Conservation (phyloP, 1,140 invertebrate species). For the Trichonephila clavipes region DNA sequence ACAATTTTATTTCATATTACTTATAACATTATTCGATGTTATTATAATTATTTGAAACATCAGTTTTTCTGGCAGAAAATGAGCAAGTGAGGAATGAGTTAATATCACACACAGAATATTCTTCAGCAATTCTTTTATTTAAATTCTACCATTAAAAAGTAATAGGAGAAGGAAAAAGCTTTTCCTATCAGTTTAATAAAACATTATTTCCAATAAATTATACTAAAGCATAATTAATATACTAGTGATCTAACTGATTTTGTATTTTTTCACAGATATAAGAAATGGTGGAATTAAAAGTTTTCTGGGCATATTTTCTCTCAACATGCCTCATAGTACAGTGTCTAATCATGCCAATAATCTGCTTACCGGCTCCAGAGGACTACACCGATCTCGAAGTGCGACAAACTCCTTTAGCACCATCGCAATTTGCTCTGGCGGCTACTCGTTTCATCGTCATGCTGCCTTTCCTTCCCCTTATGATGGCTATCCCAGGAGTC, state of each 20-base stretch:
- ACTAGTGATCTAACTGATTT: not conserved
- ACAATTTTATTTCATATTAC: no score
- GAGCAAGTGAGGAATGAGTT: no score
- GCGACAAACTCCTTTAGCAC: constrained; percentile 27
- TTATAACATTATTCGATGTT: no score
- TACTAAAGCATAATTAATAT: no score
- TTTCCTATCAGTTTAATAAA: no score
- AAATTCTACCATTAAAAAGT: no score
- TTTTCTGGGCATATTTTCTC: constrained; percentile 8
- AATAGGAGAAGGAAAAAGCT: no score
- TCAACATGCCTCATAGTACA: constrained; percentile 7
- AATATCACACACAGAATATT: no score
- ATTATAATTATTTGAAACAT: no score
- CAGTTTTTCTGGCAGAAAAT: no score
- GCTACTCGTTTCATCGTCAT: constrained; percentile 72
- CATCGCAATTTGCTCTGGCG: constrained; percentile 57
- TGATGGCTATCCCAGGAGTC: constrained; percentile 67
- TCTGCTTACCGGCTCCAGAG: not conserved
- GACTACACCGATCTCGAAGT: not conserved
- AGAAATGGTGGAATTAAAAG: not conserved
- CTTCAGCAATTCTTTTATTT: no score
- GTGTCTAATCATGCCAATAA: not conserved
- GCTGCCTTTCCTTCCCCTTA: constrained; percentile 63
- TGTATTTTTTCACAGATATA: not conserved
- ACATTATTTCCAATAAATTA: no score